A percentile compares a stretch with the other conserved stretches of the same genome.
phyloP scores from a whole-genome alignment of 2,113 vertebrate genomes.

The Leuciscus idus region DNA sequence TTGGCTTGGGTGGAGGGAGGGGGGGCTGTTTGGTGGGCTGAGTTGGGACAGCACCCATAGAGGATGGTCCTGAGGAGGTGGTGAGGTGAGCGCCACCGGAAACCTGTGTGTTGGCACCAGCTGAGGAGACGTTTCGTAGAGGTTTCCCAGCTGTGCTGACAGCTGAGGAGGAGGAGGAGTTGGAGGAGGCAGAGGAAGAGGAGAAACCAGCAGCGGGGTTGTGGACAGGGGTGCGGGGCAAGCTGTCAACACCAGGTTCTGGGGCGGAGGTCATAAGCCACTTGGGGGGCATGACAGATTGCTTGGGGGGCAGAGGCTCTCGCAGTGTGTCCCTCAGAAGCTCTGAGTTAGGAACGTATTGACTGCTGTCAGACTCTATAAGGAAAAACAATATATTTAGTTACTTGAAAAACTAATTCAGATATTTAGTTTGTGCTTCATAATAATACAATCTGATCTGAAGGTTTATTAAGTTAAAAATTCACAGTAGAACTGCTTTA shows the following conservation, averaged over 20 bases:
- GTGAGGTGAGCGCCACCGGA: conserved; percentile 56
- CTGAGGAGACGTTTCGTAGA: conserved; percentile 78
- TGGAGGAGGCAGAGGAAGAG: conserved; percentile 68
- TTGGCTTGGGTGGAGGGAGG: conserved; percentile 90
- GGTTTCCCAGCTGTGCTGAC: conserved; percentile 65
- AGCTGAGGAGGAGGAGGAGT: conserved; percentile 48
- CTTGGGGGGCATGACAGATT: conserved; percentile 86
- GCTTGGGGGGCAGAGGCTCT: conserved; percentile 80
- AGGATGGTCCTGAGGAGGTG: conserved; percentile 65
- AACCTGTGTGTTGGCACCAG: conserved; percentile 72
- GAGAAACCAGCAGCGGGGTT: conserved; percentile 67
- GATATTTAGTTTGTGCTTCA: neutral
- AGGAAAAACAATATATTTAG: conserved; percentile 5
- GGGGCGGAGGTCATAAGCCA: conserved; percentile 82
- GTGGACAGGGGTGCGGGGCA: conserved; percentile 67
- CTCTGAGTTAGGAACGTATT: conserved; percentile 78
- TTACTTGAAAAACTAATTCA: neutral
- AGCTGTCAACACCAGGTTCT: conserved; percentile 75
- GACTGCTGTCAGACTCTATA: conserved; percentile 82
- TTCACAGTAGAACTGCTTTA: neutral
- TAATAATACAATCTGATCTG: neutral
- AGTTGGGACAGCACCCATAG: conserved; percentile 48
- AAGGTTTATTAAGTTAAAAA: neutral
- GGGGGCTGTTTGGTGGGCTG: conserved; percentile 88
- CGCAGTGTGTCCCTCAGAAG: conserved; percentile 76